A percentile compares a stretch with the other conserved stretches of the same genome.
phyloP scores from a whole-genome alignment of 53 echinoderm and acorn worm genomes.

The Antedon mediterranea region DNA sequence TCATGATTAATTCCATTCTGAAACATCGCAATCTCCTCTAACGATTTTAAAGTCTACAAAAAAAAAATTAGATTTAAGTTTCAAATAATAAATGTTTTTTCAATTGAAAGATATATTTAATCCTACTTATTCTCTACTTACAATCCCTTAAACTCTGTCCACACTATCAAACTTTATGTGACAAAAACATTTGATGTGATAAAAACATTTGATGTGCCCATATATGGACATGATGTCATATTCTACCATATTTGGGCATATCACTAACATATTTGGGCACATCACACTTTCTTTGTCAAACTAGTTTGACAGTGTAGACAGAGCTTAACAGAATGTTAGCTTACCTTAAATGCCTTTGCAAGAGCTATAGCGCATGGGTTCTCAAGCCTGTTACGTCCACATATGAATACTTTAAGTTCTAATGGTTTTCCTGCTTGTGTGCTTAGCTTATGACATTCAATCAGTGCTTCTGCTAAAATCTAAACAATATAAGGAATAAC shows the following conservation, averaged over 20 bases:
- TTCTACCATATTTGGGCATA: no score
- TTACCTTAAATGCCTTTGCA: slow-evolving; percentile 76
- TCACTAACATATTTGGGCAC: no score
- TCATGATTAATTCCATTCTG: slow-evolving; percentile 97
- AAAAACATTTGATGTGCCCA: no score
- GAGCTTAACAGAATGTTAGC: background rate
- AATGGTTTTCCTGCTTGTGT: slow-evolving; percentile 54
- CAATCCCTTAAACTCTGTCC: no score
- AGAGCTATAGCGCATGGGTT: slow-evolving; percentile 82
- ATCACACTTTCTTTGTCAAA: no score
- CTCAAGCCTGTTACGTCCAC: slow-evolving; percentile 83
- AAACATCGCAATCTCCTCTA: slow-evolving; percentile 68
- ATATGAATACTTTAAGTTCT: slow-evolving; percentile 52
- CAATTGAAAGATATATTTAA: no score
- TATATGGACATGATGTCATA: no score
- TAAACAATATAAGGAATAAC: background rate
- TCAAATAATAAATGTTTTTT: no score
- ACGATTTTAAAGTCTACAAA: slow-evolving; percentile 66
- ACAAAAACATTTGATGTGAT: no score
- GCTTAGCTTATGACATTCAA: slow-evolving; percentile 70
- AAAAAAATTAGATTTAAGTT: background rate
- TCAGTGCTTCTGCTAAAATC: slow-evolving; percentile 68
- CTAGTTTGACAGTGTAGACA: no score
- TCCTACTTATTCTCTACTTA: no score
- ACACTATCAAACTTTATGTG: no score